Conservation (phyloP, 2,797 vertebrate genomes). For the Pteronotus mesoamericanus region DNA sequence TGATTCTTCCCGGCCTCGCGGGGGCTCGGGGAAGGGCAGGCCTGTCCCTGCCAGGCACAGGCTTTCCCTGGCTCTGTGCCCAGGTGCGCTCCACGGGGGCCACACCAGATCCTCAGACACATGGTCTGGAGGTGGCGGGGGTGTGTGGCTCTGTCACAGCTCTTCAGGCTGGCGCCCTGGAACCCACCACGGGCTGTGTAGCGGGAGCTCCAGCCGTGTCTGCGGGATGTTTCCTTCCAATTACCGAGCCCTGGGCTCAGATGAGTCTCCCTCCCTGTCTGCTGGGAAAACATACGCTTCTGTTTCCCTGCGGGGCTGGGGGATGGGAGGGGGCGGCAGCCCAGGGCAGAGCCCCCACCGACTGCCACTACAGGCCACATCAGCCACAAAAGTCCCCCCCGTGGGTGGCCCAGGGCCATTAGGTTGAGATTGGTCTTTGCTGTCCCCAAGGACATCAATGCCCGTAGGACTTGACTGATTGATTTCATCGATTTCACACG, state of each 20-base stretch:
- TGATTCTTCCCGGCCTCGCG: fast-evolving
- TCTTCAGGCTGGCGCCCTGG: background rate
- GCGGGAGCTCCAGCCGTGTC: background rate
- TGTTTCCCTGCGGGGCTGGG: background rate
- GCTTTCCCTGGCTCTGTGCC: background rate
- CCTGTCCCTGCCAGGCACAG: fast-evolving
- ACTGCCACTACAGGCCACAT: background rate
- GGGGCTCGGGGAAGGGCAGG: background rate
- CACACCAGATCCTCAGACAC: fast-evolving
- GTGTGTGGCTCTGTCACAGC: background rate
- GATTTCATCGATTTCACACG: constrained; percentile 84
- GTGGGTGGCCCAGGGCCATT: background rate
- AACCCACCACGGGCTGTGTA: background rate
- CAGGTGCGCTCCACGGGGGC: background rate
- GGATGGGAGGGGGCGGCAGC: background rate
- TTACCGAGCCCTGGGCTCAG: background rate
- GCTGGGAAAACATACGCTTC: background rate
- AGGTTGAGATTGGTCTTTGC: background rate
- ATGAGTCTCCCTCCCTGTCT: background rate
- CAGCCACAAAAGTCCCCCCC: background rate
- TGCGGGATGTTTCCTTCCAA: background rate
- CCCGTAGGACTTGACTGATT: constrained; percentile 74
- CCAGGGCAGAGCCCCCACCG: background rate
- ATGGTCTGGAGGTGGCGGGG: fast-evolving
- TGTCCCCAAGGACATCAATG: constrained; percentile 60